phyloP scores from a whole-genome alignment of 2,113 vertebrate genomes.

The Ammodytes marinus region DNA sequence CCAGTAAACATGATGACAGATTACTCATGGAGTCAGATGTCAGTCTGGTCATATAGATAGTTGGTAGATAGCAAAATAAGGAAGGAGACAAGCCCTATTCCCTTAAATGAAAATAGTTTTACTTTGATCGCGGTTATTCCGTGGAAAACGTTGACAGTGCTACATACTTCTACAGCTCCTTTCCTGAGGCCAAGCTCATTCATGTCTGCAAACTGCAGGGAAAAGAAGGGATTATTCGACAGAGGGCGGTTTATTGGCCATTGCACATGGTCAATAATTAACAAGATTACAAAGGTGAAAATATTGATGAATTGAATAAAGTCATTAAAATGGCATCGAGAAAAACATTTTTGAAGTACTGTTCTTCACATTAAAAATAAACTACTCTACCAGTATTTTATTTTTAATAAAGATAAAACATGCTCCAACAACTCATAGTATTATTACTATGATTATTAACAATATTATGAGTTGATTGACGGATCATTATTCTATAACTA shows the following conservation, averaged over 20 bases:
- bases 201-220: not conserved
- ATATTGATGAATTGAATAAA: not conserved
- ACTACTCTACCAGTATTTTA: too few species aligned
- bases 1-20: slow-evolving; percentile 9
- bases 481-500: too few species aligned
- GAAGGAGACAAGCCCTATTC: rapidly evolving
- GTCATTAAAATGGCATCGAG: not conserved
- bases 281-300: not conserved
- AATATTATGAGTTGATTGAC: too few species aligned
- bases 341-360: not conserved
- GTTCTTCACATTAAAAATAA: not conserved
- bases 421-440: too few species aligned
- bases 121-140: not conserved
- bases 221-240: not conserved
- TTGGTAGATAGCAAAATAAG: not conserved
- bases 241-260: not conserved
- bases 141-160: not conserved
- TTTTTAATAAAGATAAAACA: too few species aligned
- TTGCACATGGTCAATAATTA: not conserved
- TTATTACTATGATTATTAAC: too few species aligned
- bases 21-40: not conserved
- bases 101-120: not conserved
- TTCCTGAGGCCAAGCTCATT: too few species aligned
- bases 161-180: too few species aligned
- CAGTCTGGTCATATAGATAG: not conserved